A percentile compares a stretch with the other conserved stretches of the same genome.
phyloP scores from a whole-genome alignment of 2,888 invertebrate species.

The Aleiodes testaceus region DNA sequence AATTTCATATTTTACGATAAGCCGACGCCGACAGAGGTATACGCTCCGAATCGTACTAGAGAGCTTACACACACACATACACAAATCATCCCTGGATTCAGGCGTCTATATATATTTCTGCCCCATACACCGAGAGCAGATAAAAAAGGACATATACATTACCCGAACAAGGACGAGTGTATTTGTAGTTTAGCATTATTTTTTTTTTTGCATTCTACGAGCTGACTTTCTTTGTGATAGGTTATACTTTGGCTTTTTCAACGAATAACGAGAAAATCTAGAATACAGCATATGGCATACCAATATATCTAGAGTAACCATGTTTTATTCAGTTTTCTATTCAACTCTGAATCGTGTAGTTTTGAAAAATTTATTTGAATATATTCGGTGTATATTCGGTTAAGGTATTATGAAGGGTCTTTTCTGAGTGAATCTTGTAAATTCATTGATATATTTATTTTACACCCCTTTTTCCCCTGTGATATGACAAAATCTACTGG shows the following conservation, averaged over 20 bases:
- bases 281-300: slow-evolving; percentile 19
- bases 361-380: not conserved
- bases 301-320: not conserved
- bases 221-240: slow-evolving; percentile 22
- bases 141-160: not conserved
- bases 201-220: slow-evolving; percentile 11
- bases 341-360: not conserved
- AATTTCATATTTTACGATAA: slow-evolving; percentile 43
- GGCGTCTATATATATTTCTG: slow-evolving; percentile 32
- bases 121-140: not conserved
- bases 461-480: too few species aligned
- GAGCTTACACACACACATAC: slow-evolving; percentile 10
- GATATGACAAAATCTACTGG: too few species aligned
- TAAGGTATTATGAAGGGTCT: too few species aligned
- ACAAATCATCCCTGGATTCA: slow-evolving; percentile 14
- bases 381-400: too few species aligned
- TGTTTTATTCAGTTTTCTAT: slow-evolving; percentile 3
- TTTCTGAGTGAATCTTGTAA: too few species aligned
- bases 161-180: slow-evolving; percentile 10
- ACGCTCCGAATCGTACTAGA: slow-evolving; percentile 3
- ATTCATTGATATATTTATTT: too few species aligned
- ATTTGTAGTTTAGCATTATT: slow-evolving; percentile 25
- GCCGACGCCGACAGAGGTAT: slow-evolving; percentile 23
- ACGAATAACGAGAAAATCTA: slow-evolving; percentile 35
- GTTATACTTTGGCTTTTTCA: slow-evolving; percentile 12